A percentile compares a stretch with the other conserved stretches of the same genome.
Evolutionary conservation across 2,797 vertebrate genomes (phyloP).

Genomic region (Microctenopoma stevenorrisi): DNA sequence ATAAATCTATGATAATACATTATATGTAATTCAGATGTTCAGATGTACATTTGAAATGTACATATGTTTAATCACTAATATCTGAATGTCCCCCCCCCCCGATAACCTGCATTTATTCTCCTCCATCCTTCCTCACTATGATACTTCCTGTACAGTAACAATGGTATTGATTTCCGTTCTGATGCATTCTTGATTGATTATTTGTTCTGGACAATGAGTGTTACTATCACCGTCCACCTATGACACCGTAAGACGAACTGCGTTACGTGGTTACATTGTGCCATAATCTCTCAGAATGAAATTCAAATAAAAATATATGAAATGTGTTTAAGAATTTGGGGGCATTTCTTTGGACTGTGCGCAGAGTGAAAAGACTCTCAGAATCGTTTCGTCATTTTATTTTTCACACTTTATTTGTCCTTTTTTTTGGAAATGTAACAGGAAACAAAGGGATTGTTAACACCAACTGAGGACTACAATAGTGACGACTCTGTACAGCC

Average conservation of each 20-base stretch:
- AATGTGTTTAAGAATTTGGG: constrained; percentile 44
- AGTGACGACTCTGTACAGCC: constrained; percentile 46
- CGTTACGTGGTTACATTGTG: constrained; percentile 80
- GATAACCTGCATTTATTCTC: constrained; percentile 25
- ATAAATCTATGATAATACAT: constrained; percentile 79
- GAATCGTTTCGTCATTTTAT: constrained; percentile 12
- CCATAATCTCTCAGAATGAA: constrained; percentile 80
- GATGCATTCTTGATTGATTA: constrained; percentile 73
- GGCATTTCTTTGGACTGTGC: not conserved
- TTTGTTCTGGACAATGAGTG: constrained; percentile 72
- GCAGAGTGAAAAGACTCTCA: not conserved
- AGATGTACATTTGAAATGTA: constrained; percentile 80
- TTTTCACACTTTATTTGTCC: constrained; percentile 29
- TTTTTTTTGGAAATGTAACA: constrained; percentile 54
- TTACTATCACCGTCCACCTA: constrained; percentile 64
- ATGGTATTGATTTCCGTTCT: constrained; percentile 72
- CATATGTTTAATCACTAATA: constrained; percentile 82
- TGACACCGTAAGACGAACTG: constrained; percentile 72
- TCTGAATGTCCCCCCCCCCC: constrained; percentile 69
- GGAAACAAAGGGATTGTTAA: constrained; percentile 49
- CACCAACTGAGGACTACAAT: constrained; percentile 40
- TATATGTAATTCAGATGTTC: constrained; percentile 75
- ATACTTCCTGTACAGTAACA: constrained; percentile 77
- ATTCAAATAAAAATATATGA: constrained; percentile 80
- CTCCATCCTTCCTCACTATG: constrained; percentile 28